Conservation (phyloP, 1,140 invertebrate genomes). For the Magallana gigas region DNA sequence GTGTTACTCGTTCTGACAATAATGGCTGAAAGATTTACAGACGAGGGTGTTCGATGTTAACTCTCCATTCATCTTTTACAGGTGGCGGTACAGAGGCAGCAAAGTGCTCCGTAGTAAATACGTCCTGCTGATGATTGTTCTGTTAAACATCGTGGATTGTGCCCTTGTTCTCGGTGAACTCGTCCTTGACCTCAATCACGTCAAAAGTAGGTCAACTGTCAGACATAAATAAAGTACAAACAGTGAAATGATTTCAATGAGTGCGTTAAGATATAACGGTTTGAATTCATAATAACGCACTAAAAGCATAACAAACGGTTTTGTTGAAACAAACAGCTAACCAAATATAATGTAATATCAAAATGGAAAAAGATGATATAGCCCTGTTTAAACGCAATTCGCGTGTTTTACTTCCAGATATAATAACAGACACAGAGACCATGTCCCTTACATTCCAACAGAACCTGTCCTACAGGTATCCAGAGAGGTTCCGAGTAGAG, state of each 20-base stretch:
- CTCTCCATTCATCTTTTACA: slow-evolving; percentile 44
- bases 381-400: background rate
- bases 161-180: slow-evolving; percentile 73
- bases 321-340: background rate
- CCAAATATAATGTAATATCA: background rate
- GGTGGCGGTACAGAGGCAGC: slow-evolving; percentile 69
- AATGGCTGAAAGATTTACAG: background rate
- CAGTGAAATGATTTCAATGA: no score
- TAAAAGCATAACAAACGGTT: no score
- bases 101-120: slow-evolving; percentile 71
- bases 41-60: background rate
- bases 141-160: slow-evolving; percentile 73
- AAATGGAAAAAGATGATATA: background rate
- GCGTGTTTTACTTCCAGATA: slow-evolving; percentile 44
- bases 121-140: slow-evolving; percentile 68
- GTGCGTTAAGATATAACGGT: no score
- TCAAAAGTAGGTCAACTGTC: slow-evolving; percentile 66
- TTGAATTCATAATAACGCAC: no score
- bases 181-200: slow-evolving; percentile 73
- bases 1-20: background rate
- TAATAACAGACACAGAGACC: slow-evolving; percentile 42
- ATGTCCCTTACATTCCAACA: slow-evolving; percentile 46
- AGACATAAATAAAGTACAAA: no score
- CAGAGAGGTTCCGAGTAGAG: background rate
- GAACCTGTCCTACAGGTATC: slow-evolving; percentile 49